Conservation (phyloP, 2,797 vertebrate species). For the Sebastes iracundus region DNA sequence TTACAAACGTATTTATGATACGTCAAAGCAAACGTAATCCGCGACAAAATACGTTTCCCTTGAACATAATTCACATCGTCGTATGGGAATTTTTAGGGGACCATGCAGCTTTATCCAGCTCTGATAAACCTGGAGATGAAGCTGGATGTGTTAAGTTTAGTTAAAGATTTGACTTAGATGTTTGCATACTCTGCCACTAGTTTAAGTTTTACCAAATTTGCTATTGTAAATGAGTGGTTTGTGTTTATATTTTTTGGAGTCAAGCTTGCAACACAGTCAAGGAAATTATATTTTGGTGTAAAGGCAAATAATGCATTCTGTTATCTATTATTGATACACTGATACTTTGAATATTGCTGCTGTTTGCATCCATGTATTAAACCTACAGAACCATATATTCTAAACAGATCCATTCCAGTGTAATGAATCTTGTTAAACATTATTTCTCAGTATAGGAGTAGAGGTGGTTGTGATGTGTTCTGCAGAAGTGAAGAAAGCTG, state of each 20-base stretch:
- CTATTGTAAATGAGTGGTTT: background rate
- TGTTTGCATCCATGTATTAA: background rate
- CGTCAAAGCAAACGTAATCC: too few relatives aligned
- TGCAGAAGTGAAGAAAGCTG: background rate
- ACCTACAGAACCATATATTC: background rate
- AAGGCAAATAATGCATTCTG: background rate
- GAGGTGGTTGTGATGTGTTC: background rate
- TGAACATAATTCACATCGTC: too few relatives aligned
- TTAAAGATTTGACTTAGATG: background rate
- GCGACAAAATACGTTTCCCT: too few relatives aligned
- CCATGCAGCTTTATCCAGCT: background rate
- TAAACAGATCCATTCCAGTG: background rate
- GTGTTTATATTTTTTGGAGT: background rate
- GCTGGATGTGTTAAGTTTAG: background rate
- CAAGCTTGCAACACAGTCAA: background rate
- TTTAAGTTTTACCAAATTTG: background rate
- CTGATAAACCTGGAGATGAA: background rate
- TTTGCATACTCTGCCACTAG: background rate
- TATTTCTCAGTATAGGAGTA: background rate
- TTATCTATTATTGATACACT: background rate
- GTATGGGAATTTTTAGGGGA: too few relatives aligned
- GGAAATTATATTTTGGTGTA: background rate
- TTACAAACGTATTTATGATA: too few relatives aligned
- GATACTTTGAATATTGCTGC: background rate
- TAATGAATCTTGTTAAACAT: background rate